These are phyloP conservation scores for Leptura quadrifasciata DNA, from an alignment of 2,888 invertebrate genomes.

Conservation along the genomic window DNA sequence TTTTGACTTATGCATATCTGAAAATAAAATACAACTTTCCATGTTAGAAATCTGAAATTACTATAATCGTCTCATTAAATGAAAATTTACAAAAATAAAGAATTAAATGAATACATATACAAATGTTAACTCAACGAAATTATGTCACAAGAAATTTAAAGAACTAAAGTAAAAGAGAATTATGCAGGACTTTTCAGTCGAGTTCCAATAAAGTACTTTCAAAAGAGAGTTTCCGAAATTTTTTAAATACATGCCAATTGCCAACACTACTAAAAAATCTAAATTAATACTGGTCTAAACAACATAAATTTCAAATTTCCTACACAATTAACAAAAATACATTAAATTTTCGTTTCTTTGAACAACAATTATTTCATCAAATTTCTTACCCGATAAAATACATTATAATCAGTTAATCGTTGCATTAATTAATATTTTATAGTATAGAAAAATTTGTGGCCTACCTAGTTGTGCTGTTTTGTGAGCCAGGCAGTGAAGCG, in stretches of 20 bases:
- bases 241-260: slow-evolving; percentile 62
- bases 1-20: neutral
- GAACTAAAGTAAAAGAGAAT: slow-evolving; percentile 47
- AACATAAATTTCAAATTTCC: slow-evolving; percentile 59
- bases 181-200: slow-evolving; percentile 47
- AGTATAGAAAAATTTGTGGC: slow-evolving; percentile 34
- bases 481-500: slow-evolving; percentile 67
- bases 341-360: slow-evolving; percentile 28
- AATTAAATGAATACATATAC: neutral
- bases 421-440: neutral
- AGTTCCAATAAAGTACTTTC: slow-evolving; percentile 34
- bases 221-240: slow-evolving; percentile 45
- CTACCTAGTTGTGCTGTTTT: slow-evolving; percentile 70
- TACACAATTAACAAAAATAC: slow-evolving; percentile 61
- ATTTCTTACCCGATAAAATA: slow-evolving; percentile 19
- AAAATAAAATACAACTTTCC: neutral
- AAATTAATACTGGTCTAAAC: slow-evolving; percentile 57
- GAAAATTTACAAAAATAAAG: neutral
- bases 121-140: slow-evolving; percentile 39
- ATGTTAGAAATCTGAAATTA: slow-evolving; percentile 3
- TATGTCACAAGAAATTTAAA: slow-evolving; percentile 42
- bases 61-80: neutral
- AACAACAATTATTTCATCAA: slow-evolving; percentile 20
- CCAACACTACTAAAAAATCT: slow-evolving; percentile 66
- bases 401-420: neutral